phyloP scores from a whole-genome alignment of 1,140 invertebrate species.

The Drosophila burlai region DNA sequence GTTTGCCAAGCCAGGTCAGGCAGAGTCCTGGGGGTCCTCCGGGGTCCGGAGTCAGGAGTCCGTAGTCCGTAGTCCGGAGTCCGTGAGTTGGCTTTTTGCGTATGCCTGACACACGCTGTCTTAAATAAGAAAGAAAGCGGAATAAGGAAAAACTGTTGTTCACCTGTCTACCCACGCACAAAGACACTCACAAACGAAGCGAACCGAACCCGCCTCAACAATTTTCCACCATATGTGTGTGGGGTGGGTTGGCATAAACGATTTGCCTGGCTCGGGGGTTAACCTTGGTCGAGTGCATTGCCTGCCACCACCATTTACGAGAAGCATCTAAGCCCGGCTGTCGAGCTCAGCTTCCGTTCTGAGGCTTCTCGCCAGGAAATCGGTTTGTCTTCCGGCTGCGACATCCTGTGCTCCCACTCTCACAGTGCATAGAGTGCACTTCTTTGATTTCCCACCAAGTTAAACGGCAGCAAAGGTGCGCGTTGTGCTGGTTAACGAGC shows the following conservation, averaged over 20 bases:
- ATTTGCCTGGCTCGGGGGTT: constrained; percentile 55
- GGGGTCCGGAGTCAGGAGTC: neutral
- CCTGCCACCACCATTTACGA: constrained; percentile 17
- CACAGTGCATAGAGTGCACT: constrained; percentile 43
- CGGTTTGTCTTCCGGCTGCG: constrained; percentile 75
- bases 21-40: constrained; percentile 1
- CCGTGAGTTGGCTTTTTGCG: constrained; percentile 49
- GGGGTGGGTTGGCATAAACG: constrained; percentile 48
- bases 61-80: constrained; percentile 6
- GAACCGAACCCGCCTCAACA: constrained; percentile 37
- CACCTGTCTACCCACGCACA: constrained; percentile 64
- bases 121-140: constrained; percentile 49
- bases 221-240: constrained; percentile 35
- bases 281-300: constrained; percentile 70
- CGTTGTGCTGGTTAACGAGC: constrained; percentile 43
- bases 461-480: neutral
- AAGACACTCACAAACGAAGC: constrained; percentile 24
- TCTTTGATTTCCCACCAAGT: constrained; percentile 29
- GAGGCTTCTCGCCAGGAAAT: constrained; percentile 64
- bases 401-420: constrained; percentile 38
- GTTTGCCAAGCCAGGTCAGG: constrained; percentile 35
- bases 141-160: constrained; percentile 60
- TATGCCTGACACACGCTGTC: constrained; percentile 68
- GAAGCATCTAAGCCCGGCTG: constrained; percentile 30
- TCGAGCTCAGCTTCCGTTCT: constrained; percentile 49